These are phyloP conservation scores for Chironomus striatipennis DNA, from an alignment of 1,140 invertebrate genomes.

Conservation along the genomic window DNA sequence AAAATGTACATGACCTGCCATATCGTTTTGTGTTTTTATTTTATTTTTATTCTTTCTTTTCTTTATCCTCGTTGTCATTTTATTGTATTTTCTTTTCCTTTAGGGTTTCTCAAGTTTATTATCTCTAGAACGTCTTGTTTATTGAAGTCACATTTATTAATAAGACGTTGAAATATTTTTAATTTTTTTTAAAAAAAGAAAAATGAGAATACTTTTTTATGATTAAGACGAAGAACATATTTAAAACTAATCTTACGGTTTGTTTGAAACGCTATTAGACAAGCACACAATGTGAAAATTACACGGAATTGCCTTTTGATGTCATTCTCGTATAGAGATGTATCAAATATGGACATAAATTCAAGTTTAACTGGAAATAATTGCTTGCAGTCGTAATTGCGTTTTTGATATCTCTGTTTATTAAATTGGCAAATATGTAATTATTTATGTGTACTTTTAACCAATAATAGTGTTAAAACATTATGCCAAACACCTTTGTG, in stretches of 20 bases:
- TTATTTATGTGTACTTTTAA: background rate
- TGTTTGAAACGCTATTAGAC: background rate
- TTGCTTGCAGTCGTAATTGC: background rate
- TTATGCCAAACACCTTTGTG: background rate
- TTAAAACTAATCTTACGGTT: no score
- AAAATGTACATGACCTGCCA: background rate
- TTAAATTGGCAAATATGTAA: slow-evolving; percentile 8
- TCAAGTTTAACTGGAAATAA: background rate
- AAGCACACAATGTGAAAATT: background rate
- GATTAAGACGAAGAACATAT: no score
- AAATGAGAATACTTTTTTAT: no score
- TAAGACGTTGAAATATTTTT: no score
- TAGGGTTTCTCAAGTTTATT: no score
- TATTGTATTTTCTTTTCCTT: background rate
- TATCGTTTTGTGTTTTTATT: background rate
- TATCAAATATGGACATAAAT: background rate
- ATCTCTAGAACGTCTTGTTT: no score
- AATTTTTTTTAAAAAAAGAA: no score
- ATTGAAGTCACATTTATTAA: no score
- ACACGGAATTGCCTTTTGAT: background rate
- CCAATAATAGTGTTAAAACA: background rate
- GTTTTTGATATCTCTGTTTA: slow-evolving; percentile 5
- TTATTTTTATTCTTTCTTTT: no score
- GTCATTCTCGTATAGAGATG: background rate
- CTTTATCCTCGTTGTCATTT: background rate